Conservation (phyloP, 2,113 vertebrate genomes). For the Cygnus atratus region DNA sequence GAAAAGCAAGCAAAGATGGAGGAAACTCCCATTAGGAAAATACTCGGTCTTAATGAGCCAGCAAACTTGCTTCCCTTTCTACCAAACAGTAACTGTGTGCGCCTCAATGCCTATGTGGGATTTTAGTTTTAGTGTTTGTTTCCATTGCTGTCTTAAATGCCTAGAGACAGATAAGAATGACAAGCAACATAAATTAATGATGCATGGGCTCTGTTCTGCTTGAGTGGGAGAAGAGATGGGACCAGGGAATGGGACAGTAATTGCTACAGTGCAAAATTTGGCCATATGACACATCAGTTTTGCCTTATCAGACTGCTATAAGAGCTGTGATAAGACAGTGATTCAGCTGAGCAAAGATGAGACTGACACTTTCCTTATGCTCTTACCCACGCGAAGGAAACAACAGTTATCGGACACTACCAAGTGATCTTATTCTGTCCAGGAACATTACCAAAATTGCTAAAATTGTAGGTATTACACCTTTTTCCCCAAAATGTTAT, state of each 20-base stretch:
- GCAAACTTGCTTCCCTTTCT: neutral
- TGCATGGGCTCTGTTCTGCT: neutral
- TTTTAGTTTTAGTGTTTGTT: constrained; percentile 1
- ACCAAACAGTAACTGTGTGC: neutral
- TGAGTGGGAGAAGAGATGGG: constrained; percentile 12
- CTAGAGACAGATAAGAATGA: constrained; percentile 10
- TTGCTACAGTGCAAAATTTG: neutral
- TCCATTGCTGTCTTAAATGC: neutral
- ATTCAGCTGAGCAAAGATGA: neutral
- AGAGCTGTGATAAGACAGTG: neutral
- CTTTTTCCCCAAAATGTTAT: neutral
- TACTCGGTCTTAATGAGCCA: neutral
- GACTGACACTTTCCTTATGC: neutral
- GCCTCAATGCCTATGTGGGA: neutral
- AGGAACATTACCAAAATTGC: neutral
- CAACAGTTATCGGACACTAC: neutral
- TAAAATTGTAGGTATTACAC: neutral
- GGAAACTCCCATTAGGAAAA: neutral
- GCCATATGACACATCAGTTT: constrained; percentile 8
- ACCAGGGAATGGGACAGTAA: neutral
- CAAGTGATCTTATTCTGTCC: neutral
- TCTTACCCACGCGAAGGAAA: neutral
- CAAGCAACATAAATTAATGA: neutral
- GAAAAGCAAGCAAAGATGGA: neutral
- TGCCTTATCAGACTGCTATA: neutral